Conservation (phyloP, 2,113 vertebrate genomes). For the Clarias magur region DNA sequence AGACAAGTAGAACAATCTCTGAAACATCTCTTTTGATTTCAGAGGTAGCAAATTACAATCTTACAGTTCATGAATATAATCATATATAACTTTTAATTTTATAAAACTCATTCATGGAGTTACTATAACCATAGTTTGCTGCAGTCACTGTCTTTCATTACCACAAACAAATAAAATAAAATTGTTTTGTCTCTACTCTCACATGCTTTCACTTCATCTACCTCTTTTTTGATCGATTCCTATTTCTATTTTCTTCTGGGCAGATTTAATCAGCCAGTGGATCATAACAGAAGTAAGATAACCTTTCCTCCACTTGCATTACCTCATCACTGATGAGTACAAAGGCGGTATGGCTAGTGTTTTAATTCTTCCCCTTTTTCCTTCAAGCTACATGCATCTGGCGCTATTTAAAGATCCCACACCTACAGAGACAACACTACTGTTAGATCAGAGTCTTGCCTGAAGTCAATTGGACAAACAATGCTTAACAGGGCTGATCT, state of each 20-base stretch:
- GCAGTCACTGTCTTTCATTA: neutral
- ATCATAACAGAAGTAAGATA: constrained; percentile 30
- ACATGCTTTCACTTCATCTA: neutral
- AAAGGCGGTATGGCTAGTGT: constrained; percentile 64
- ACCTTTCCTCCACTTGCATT: constrained; percentile 67
- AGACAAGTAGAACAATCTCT: neutral
- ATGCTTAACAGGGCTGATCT: constrained; percentile 34
- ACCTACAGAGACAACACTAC: constrained; percentile 48
- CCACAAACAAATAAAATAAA: neutral
- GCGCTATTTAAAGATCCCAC: constrained; percentile 66
- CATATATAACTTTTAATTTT: neutral
- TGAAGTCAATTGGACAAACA: constrained; percentile 31
- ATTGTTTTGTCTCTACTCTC: neutral
- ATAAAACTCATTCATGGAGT: neutral
- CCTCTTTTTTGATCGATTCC: neutral
- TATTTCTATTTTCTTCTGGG: neutral
- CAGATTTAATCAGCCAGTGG: neutral
- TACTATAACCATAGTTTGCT: neutral
- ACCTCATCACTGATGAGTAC: constrained; percentile 73
- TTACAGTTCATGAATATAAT: neutral
- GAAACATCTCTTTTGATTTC: neutral
- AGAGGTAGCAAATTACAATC: neutral
- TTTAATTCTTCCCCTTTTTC: constrained; percentile 6
- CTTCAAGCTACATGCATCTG: constrained; percentile 68
- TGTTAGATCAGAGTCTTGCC: constrained; percentile 31